Evolutionary conservation across 2,797 vertebrate genomes (phyloP).

Genomic region (Buphagus erythrorhynchus): DNA sequence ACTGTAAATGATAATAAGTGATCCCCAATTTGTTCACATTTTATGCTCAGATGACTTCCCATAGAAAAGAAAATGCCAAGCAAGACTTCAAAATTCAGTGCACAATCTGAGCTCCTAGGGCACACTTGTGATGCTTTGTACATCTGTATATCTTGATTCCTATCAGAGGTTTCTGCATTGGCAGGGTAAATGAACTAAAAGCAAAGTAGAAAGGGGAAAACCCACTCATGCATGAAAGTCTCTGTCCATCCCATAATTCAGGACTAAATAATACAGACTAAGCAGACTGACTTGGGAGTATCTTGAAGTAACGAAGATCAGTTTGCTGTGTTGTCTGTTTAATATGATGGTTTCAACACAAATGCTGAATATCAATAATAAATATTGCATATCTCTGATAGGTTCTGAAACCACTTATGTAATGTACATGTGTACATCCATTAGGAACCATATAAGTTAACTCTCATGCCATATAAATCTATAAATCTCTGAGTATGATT

Average conservation of each 20-base stretch:
- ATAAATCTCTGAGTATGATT: background rate
- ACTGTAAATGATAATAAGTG: background rate
- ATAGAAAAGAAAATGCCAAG: background rate
- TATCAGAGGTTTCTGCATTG: background rate
- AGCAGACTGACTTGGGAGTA: background rate
- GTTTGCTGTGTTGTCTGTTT: background rate
- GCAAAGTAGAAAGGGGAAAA: background rate
- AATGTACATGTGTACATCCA: background rate
- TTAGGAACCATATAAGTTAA: background rate
- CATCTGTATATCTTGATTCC: background rate
- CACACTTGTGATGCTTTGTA: background rate
- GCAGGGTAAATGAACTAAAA: background rate
- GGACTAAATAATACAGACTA: background rate
- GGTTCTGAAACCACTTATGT: background rate
- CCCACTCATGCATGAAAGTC: background rate
- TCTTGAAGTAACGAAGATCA: background rate
- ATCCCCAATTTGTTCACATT: background rate
- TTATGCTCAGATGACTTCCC: slow-evolving; percentile 12
- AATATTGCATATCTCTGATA: background rate
- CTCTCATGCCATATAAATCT: background rate
- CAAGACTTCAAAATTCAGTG: background rate
- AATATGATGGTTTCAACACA: background rate
- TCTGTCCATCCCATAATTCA: background rate
- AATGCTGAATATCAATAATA: background rate
- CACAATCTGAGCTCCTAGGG: background rate